These are phyloP conservation scores for Sebastes cheni DNA, from an alignment of 2,797 vertebrate genomes.

Conservation along the genomic window DNA sequence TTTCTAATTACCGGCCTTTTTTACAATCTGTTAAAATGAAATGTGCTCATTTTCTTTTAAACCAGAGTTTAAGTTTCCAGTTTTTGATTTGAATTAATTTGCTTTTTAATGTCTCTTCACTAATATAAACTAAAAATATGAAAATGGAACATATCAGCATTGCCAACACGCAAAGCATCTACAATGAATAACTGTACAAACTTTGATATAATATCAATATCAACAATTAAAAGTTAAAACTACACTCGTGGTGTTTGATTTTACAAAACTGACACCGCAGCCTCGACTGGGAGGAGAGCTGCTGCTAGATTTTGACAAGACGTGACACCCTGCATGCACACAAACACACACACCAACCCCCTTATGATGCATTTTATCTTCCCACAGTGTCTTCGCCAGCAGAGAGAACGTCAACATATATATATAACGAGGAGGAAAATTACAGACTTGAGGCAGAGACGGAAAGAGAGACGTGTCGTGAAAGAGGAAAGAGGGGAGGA, in stretches of 20 bases:
- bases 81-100: neutral
- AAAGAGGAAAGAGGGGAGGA: conserved; percentile 34
- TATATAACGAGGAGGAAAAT: conserved; percentile 3
- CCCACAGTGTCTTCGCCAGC: neutral
- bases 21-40: neutral
- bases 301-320: conserved; percentile 27
- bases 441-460: conserved; percentile 5
- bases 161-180: rapidly evolving
- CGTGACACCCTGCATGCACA: conserved; percentile 4
- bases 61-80: neutral
- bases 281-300: neutral
- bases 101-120: neutral
- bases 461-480: conserved; percentile 10
- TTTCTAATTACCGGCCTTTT: neutral
- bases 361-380: conserved; percentile 1
- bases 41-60: neutral
- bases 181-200: neutral
- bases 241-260: neutral
- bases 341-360: neutral
- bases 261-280: neutral
- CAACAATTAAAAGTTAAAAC: neutral
- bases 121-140: neutral
- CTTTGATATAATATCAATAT: neutral
- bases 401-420: neutral
- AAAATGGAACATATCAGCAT: neutral